Percentiles rank a stretch among this genome's conserved stretches.
These are phyloP conservation scores for Nylanderia fulva DNA, from an alignment of 1,140 invertebrate genomes.

Conservation along the genomic window DNA sequence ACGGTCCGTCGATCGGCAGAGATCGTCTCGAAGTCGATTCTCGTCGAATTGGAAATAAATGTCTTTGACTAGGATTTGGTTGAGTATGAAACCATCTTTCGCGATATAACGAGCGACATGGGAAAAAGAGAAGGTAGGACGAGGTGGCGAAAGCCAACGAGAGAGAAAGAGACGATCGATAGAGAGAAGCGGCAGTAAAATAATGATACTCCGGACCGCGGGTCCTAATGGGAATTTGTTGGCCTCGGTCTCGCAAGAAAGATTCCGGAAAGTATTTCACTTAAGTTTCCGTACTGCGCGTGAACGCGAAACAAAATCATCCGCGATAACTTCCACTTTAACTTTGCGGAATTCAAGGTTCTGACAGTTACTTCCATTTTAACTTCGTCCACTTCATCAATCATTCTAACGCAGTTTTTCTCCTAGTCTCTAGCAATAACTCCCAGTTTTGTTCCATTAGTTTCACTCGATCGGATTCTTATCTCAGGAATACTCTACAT, in stretches of 20 bases:
- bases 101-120: constrained; percentile 12
- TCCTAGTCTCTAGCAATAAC: constrained; percentile 64
- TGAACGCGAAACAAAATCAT: constrained; percentile 61
- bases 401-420: constrained; percentile 74
- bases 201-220: constrained; percentile 51
- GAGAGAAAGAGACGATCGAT: constrained; percentile 9
- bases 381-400: constrained; percentile 66
- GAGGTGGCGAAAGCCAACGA: background rate
- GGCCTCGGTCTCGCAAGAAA: constrained; percentile 54
- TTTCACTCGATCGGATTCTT: constrained; percentile 66
- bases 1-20: background rate
- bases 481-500: constrained; percentile 40
- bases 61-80: background rate
- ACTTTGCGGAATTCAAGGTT: constrained; percentile 61
- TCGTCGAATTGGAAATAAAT: background rate
- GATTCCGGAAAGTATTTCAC: constrained; percentile 60
- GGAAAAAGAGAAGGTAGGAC: background rate
- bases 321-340: constrained; percentile 59
- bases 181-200: constrained; percentile 38
- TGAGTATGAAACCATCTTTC: background rate
- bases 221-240: constrained; percentile 59
- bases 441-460: constrained; percentile 73
- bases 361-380: constrained; percentile 62
- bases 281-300: constrained; percentile 48
- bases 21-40: background rate